These are phyloP conservation scores for Aramus guarauna DNA, from an alignment of 2,113 vertebrate genomes.

Conservation along the genomic window DNA sequence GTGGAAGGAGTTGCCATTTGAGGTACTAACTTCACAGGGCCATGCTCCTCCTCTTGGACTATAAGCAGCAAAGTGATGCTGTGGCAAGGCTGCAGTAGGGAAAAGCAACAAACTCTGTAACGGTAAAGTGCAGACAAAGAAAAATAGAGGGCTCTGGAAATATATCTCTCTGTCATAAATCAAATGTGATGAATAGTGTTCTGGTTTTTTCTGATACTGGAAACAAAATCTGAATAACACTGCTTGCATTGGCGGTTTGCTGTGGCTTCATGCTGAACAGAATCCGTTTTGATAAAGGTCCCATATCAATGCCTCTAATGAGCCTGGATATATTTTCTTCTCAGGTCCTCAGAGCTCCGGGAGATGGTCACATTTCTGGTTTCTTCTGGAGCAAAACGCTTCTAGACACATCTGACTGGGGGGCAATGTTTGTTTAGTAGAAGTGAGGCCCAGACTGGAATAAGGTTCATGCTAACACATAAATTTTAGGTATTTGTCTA, in stretches of 20 bases:
- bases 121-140: not conserved
- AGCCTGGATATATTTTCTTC: not conserved
- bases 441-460: not conserved
- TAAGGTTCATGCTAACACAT: not conserved
- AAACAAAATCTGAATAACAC: not conserved
- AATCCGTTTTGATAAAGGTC: not conserved
- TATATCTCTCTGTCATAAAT: not conserved
- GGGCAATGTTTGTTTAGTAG: not conserved
- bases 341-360: not conserved
- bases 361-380: not conserved
- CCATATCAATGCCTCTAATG: not conserved
- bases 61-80: not conserved
- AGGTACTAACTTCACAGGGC: not conserved
- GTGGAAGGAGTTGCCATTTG: not conserved
- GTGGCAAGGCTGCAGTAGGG: not conserved
- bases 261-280: not conserved
- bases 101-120: not conserved
- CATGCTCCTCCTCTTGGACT: not conserved
- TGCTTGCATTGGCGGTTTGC: not conserved
- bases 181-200: not conserved
- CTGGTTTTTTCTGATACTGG: not conserved
- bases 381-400: not conserved
- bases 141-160: not conserved
- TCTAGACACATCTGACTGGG: not conserved
- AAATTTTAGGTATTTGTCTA: not conserved